These are phyloP conservation scores for Drymonia ruficornis DNA, from an alignment of 2,888 invertebrate genomes.

Conservation along the genomic window DNA sequence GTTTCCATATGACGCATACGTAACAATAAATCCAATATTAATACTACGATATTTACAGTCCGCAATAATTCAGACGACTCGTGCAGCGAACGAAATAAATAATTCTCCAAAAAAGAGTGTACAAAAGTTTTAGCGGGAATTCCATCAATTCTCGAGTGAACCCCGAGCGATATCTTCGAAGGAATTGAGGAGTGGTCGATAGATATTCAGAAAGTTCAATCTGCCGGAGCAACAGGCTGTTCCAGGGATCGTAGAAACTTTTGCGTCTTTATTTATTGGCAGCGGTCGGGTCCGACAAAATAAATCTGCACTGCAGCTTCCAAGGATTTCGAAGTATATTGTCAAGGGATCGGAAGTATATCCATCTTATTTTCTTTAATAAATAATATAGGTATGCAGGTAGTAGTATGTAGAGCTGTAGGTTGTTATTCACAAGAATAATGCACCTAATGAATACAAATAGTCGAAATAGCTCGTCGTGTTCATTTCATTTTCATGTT, in stretches of 20 bases:
- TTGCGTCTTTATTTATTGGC: slow-evolving; percentile 27
- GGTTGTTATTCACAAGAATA: no score
- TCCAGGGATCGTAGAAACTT: slow-evolving; percentile 22
- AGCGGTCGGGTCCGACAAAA: not conserved
- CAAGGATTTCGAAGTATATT: not conserved
- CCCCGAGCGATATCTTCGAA: slow-evolving; percentile 31
- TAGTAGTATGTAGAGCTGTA: no score
- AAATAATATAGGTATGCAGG: no score
- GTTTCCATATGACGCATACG: not conserved
- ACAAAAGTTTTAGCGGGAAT: slow-evolving; percentile 21
- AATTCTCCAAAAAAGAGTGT: slow-evolving; percentile 10
- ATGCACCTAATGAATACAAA: no score
- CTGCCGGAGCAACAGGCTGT: slow-evolving; percentile 42
- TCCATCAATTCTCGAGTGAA: slow-evolving; percentile 30
- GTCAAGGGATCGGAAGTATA: not conserved
- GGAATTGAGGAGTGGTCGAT: slow-evolving; percentile 41
- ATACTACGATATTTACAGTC: not conserved
- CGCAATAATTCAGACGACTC: slow-evolving; percentile 2
- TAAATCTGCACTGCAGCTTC: not conserved
- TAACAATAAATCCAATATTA: not conserved
- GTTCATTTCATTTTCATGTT: no score
- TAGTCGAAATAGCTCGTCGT: no score
- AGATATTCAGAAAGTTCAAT: slow-evolving; percentile 45
- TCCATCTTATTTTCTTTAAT: no score
- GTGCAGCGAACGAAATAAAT: slow-evolving; percentile 1